Conservation (phyloP, 2,113 vertebrate genomes). For the Cyanistes caeruleus region DNA sequence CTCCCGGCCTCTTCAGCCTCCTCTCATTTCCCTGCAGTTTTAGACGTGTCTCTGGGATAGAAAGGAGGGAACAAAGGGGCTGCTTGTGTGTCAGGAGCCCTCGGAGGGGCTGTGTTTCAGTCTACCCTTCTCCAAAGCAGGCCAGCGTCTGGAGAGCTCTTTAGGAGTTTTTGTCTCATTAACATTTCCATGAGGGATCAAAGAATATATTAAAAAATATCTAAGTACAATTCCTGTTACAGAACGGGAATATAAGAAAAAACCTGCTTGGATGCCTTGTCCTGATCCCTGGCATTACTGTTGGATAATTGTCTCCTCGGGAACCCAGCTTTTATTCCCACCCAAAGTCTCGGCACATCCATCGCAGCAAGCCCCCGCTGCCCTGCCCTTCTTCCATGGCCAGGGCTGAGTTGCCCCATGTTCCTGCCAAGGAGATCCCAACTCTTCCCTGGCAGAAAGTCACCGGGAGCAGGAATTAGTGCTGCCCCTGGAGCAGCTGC, state of each 20-base stretch:
- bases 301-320: slow-evolving; percentile 59
- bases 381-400: not conserved
- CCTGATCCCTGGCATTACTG: slow-evolving; percentile 43
- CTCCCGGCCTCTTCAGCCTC: slow-evolving; percentile 72
- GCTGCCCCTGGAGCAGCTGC: slow-evolving; percentile 66
- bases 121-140: slow-evolving; percentile 67
- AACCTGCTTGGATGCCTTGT: not conserved
- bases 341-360: not conserved
- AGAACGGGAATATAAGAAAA: not conserved
- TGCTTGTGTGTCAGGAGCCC: slow-evolving; percentile 83
- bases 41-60: slow-evolving; percentile 82
- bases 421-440: slow-evolving; percentile 52
- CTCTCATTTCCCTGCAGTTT: slow-evolving; percentile 72
- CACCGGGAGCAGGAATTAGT: slow-evolving; percentile 64
- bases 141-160: slow-evolving; percentile 75
- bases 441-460: slow-evolving; percentile 62
- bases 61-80: slow-evolving; percentile 86
- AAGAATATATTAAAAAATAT: slow-evolving; percentile 64
- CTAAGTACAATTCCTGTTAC: slow-evolving; percentile 30
- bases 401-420: not conserved
- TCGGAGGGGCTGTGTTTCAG: slow-evolving; percentile 81
- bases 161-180: slow-evolving; percentile 83
- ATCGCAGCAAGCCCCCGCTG: not conserved
- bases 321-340: slow-evolving; percentile 50
- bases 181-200: slow-evolving; percentile 88